Evolutionary conservation across 2,888 invertebrate genomes (phyloP), one percentile per base, ranked within the genome.

Genomic region (Drosophila hamatofila): DNA sequence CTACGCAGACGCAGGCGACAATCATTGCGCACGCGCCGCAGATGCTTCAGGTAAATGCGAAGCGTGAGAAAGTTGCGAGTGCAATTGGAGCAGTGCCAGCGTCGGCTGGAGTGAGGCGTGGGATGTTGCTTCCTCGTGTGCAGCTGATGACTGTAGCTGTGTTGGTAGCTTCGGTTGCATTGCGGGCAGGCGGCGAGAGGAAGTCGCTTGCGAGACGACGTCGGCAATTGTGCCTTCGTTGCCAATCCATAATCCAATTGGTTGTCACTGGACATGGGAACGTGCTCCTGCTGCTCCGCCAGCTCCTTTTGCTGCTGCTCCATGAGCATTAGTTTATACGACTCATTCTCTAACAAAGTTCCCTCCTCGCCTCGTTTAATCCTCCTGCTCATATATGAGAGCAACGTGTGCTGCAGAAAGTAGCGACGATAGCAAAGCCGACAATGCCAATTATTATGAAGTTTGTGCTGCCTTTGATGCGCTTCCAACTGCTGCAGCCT

Each of bases 371-470:
- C 12, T 0, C 48, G 44, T 14, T 56, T 63, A 0, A 4, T 39
- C 5, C 30, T 48, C 3, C 52, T 55, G 39, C 41, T 82, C 7
- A 61, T 8, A 1, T 78, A 48, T 25, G 80, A 46, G 3, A 64
- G 75, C 14, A 78, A 0, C 9, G 54, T 61, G 37, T 78, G 75
- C 41, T 78, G 78, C 11, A 78, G 35, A 37, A 70, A 78, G 16
- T 55, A 74, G 2, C 82, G 56, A 2, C 75, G 69, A 59, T 69
- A 66, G 57, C 78, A 78, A 11, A 78, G 14, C 9, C 41, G 16
- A 33, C 78, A 78, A 27, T 78, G 78, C 39, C 49, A 79, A 23
- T 82, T 78, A 33, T 78, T 65, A 2, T 21, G 37, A 39, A 41
- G 21, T 9, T 51, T 63, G 44, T 78, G 78, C 16, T 21, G 14